Percentiles rank a stretch among this genome's conserved stretches.
These are phyloP conservation scores for Dermatemys mawii DNA, from an alignment of 2,113 vertebrate species.

Conservation along the genomic window DNA sequence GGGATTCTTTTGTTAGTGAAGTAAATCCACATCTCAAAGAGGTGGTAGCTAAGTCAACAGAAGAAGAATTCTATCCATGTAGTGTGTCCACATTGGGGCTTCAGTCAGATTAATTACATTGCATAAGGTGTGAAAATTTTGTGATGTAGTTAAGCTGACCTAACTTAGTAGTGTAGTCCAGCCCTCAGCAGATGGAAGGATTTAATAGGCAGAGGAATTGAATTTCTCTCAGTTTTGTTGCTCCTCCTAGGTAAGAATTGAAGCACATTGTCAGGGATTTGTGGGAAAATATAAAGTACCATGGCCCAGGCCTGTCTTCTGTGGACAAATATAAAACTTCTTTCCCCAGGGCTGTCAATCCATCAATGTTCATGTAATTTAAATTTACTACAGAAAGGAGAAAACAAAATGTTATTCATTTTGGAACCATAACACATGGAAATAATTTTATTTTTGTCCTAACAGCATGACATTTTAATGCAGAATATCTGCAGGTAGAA, in stretches of 20 bases:
- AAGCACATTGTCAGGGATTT: background rate
- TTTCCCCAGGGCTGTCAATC: background rate
- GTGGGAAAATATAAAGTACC: background rate
- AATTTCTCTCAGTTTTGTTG: background rate
- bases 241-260: too few species aligned
- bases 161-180: background rate
- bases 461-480: background rate
- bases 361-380: background rate
- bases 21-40: background rate
- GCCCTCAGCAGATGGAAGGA: background rate
- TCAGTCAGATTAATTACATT: background rate
- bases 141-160: background rate
- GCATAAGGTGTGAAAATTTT: background rate
- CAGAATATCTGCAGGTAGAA: background rate
- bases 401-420: background rate
- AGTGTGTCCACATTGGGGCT: background rate
- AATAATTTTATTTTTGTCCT: background rate
- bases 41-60: background rate
- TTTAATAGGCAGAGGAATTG: fast-evolving
- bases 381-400: background rate
- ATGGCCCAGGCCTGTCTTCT: background rate
- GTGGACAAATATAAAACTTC: background rate
- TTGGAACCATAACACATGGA: background rate
- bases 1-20: background rate
- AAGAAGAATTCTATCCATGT: too few species aligned